A percentile compares a stretch with the other conserved stretches of the same genome.
Evolutionary conservation across 2,113 vertebrate genomes (phyloP).

Genomic region (Vidua chalybeata): DNA sequence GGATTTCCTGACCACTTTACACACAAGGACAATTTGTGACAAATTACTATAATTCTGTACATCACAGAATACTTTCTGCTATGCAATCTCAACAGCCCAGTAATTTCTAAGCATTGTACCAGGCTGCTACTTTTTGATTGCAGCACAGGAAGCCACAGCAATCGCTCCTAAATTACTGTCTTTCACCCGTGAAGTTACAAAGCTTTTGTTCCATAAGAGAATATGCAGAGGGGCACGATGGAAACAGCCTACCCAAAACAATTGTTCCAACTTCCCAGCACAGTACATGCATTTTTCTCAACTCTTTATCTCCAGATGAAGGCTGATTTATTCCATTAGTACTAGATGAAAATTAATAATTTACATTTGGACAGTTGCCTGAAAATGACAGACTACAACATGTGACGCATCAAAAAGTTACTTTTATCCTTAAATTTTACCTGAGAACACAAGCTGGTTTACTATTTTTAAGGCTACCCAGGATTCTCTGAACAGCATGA

Average conservation of each 20-base stretch:
- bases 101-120: neutral
- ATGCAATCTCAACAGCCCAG: neutral
- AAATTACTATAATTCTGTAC: neutral
- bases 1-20: neutral
- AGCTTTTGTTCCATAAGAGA: neutral
- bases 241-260: neutral
- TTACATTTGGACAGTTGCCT: neutral
- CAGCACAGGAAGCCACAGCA: neutral
- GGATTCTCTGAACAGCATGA: neutral
- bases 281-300: neutral
- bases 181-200: neutral
- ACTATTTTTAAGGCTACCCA: neutral
- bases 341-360: neutral
- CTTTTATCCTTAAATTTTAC: neutral
- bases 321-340: neutral
- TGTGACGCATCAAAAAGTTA: neutral
- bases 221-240: fast-evolving
- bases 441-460: neutral
- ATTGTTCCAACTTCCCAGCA: neutral
- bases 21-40: neutral
- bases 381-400: neutral
- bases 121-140: fast-evolving
- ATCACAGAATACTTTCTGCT: neutral
- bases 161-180: neutral
- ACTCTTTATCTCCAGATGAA: neutral